Percentiles rank a stretch among this genome's conserved stretches.
Evolutionary conservation across 2,888 invertebrate genomes (phyloP).

Genomic region (Epinotia brunnichana): DNA sequence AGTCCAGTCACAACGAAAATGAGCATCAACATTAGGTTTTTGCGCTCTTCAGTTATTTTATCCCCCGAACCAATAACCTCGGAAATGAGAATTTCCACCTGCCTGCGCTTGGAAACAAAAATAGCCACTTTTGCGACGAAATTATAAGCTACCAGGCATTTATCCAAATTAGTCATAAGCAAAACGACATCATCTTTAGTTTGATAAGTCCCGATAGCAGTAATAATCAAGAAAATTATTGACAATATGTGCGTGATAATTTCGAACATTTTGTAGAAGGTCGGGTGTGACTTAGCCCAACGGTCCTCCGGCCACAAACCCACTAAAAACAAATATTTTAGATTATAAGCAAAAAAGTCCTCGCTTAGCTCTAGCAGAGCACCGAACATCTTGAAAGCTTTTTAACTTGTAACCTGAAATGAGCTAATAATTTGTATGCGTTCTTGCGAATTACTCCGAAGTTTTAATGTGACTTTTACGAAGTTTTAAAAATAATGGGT

Average conservation of each 20-base stretch:
- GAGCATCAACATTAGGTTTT: conserved; percentile 59
- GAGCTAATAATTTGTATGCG: neutral
- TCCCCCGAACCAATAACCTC: conserved; percentile 68
- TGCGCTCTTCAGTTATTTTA: conserved; percentile 55
- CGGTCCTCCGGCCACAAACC: conserved; percentile 68
- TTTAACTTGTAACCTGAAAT: conserved; percentile 3
- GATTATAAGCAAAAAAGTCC: conserved; percentile 66
- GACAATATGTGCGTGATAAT: conserved; percentile 55
- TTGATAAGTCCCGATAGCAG: conserved; percentile 62
- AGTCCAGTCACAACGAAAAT: conserved; percentile 55
- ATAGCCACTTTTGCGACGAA: conserved; percentile 63
- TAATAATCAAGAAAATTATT: conserved; percentile 54
- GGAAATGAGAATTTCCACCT: conserved; percentile 57
- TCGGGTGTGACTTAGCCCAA: conserved; percentile 49
- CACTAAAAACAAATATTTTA: conserved; percentile 64
- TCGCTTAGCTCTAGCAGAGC: conserved; percentile 45
- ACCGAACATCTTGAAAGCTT: conserved; percentile 25
- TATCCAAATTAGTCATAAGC: conserved; percentile 65
- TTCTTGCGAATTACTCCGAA: conserved; percentile 12
- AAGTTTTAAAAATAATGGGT: neutral
- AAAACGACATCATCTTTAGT: conserved; percentile 53
- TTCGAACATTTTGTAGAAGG: conserved; percentile 63
- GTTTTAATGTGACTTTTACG: conserved; percentile 39
- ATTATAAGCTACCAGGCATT: conserved; percentile 62
- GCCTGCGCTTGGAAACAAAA: conserved; percentile 58